Conservation (phyloP, 2,888 invertebrate genomes). For the Agonopterix arenella region DNA sequence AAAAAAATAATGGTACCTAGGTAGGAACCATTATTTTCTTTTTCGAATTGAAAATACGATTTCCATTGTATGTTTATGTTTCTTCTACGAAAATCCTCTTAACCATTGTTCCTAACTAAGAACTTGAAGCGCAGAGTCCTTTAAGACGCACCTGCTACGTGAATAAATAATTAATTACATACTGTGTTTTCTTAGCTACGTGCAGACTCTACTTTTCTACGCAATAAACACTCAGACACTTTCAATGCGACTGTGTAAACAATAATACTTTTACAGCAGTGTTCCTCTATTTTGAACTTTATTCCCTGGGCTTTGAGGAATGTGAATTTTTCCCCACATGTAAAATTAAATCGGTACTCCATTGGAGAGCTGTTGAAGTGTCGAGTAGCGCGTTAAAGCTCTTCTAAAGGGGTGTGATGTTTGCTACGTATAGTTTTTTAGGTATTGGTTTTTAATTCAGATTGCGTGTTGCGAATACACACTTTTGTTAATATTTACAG, state of each 20-base stretch:
- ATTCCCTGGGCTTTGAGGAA: slow-evolving; percentile 8
- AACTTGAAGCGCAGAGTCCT: too few relatives aligned
- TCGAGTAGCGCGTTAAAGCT: slow-evolving; percentile 29
- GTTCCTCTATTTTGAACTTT: slow-evolving; percentile 15
- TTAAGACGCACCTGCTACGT: too few relatives aligned
- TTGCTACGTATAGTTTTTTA: slow-evolving; percentile 29
- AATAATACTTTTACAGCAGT: neutral
- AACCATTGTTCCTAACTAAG: too few relatives aligned
- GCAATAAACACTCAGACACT: slow-evolving; percentile 30
- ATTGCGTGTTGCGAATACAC: neutral
- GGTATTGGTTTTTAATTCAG: slow-evolving; percentile 21
- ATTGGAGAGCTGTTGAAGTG: slow-evolving; percentile 30
- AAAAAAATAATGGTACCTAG: too few relatives aligned
- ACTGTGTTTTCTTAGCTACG: slow-evolving; percentile 10
- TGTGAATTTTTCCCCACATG: neutral
- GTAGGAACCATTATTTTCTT: too few relatives aligned
- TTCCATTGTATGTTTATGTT: too few relatives aligned
- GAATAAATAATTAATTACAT: too few relatives aligned
- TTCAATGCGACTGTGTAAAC: slow-evolving; percentile 18
- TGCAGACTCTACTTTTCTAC: neutral
- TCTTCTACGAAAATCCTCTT: too few relatives aligned
- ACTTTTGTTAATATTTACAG: too few relatives aligned
- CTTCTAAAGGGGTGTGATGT: slow-evolving; percentile 23
- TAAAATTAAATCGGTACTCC: slow-evolving; percentile 19
- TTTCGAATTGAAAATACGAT: too few relatives aligned